Percentiles rank a stretch among this genome's conserved stretches.
phyloP scores from a whole-genome alignment of 2,888 invertebrate species.

The Archips xylosteana region DNA sequence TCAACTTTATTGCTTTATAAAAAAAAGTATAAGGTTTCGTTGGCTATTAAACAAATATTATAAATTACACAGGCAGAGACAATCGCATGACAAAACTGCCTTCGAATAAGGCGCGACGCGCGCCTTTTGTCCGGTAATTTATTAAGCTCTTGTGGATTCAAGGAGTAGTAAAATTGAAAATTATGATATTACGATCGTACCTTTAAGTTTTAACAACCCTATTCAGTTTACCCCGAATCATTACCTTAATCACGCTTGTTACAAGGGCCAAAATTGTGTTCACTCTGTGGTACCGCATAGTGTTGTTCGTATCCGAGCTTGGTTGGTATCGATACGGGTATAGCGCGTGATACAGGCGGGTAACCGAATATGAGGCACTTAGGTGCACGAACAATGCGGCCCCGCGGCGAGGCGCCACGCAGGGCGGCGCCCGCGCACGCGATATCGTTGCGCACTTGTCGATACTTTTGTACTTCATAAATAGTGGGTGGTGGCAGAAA shows the following conservation, averaged over 20 bases:
- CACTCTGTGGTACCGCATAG: conserved; percentile 48
- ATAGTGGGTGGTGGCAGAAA: neutral
- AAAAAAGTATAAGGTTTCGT: conserved; percentile 47
- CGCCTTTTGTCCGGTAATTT: conserved; percentile 77
- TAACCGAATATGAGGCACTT: conserved; percentile 84
- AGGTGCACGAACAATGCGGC: conserved; percentile 76
- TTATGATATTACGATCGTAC: conserved; percentile 64
- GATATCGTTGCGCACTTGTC: conserved; percentile 39
- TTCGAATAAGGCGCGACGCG: conserved; percentile 80
- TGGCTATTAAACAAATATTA: conserved; percentile 55
- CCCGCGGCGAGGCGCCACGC: conserved; percentile 80
- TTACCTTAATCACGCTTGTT: conserved; percentile 32
- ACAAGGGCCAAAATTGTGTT: neutral
- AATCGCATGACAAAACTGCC: conserved; percentile 73
- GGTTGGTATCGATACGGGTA: conserved; percentile 74
- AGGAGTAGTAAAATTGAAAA: conserved; percentile 79
- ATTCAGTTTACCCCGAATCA: conserved; percentile 43
- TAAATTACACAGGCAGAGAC: conserved; percentile 58
- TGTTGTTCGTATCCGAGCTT: conserved; percentile 52
- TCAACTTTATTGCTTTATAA: conserved; percentile 56
- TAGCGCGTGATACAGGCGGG: conserved; percentile 75
- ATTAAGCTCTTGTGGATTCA: conserved; percentile 75
- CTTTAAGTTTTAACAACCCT: conserved; percentile 49
- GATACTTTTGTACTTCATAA: conserved; percentile 27
- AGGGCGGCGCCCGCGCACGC: conserved; percentile 54